Evolutionary conservation across 2,797 vertebrate genomes (phyloP), one percentile per base, ranked within the genome.

Genomic region (Tenualosa thibaudeaui): DNA sequence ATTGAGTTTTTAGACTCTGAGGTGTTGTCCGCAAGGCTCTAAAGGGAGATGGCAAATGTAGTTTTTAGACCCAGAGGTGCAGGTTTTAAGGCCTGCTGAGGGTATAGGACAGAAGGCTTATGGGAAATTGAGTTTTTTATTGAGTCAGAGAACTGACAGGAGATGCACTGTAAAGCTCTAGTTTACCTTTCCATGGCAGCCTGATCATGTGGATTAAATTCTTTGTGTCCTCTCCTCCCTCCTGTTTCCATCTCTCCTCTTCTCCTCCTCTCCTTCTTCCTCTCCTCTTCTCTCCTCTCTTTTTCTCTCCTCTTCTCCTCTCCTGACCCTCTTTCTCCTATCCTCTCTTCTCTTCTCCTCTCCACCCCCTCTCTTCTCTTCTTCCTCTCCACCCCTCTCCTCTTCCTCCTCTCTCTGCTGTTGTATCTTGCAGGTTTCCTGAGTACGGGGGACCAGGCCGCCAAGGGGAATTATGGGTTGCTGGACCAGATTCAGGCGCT

Each of bases 401-500:
- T 82, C 82, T 22, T 71, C 15, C 3, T 40, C 12, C 15, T 15
- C 68, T 19, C 13, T 24, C 5, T 71, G 46, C 17, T 50, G 1
- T 40, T 87, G 37, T 56, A 86, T 62, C 40, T 75, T 88, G 37
- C 85, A 99, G 98, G 98, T 56, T 99, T 99, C 90, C 92, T 99
- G 84, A 99, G 98, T 91, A 99, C 98, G 24, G 98, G 98, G 0
- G 98, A 99, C 93, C 98, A 98, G 93, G 98, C 98, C 1, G 98
- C 98, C 87, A 98, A 98, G 91, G 98, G 98, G 81, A 99, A 99
- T 94, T 99, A 99, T 0, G 98, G 98, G 10, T 93, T 99, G 82
- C 94, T 99, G 94, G 98, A 99, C 88, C 98, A 99, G 93, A 99
- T 99, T 86, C 98, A 99, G 87, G 98, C 98, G 13, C 94, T 99